Evolutionary conservation across 2,113 vertebrate species (phyloP).

Genomic region (Eurystomus gularis): DNA sequence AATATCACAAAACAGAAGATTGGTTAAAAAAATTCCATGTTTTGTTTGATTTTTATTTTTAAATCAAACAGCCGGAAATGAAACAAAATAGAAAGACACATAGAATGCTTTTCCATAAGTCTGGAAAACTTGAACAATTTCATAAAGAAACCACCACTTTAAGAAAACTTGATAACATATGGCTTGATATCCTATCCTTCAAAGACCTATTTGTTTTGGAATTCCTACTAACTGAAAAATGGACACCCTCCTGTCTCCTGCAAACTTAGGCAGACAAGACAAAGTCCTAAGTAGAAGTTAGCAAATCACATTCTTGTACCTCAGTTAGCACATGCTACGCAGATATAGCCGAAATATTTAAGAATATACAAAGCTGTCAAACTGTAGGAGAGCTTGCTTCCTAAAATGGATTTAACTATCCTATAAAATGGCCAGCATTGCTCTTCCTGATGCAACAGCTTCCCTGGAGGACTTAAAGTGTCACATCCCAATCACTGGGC

Average conservation of each 20-base stretch:
- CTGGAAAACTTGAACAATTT: background rate
- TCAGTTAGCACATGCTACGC: background rate
- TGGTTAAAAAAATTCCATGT: background rate
- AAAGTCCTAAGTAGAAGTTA: background rate
- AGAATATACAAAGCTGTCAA: conserved; percentile 33
- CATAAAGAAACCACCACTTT: background rate
- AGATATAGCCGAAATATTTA: conserved; percentile 19
- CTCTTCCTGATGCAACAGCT: conserved; percentile 3
- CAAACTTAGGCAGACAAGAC: background rate
- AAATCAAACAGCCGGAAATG: background rate
- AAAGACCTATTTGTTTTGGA: background rate
- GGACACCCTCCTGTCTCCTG: background rate
- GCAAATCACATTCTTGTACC: background rate
- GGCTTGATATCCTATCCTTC: background rate
- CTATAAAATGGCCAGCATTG: background rate
- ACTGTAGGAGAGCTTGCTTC: background rate
- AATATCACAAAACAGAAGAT: background rate
- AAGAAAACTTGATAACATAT: background rate
- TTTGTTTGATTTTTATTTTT: background rate
- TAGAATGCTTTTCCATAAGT: background rate
- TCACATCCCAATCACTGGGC: background rate
- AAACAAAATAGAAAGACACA: background rate
- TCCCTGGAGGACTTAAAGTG: background rate
- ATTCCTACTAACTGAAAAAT: background rate
- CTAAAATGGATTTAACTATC: background rate